Evolutionary conservation across 2,113 vertebrate genomes (phyloP).

Genomic region (Cyphomyrus discorhynchus): DNA sequence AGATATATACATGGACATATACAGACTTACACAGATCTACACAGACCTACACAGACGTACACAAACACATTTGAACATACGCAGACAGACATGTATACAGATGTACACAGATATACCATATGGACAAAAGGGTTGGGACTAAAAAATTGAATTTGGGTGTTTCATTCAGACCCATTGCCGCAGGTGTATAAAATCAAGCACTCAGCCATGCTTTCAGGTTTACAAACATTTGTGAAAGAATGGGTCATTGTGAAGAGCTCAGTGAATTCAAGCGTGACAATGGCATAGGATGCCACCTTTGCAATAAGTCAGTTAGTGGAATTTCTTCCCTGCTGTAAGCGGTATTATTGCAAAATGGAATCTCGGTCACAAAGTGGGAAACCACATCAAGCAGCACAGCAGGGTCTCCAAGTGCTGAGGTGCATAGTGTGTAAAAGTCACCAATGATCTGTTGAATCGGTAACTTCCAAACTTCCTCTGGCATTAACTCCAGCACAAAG

Average conservation of each 20-base stretch:
- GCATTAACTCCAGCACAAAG: neutral
- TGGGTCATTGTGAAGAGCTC: neutral
- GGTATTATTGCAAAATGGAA: neutral
- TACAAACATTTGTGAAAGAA: neutral
- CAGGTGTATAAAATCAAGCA: neutral
- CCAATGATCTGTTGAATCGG: neutral
- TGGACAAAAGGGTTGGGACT: neutral
- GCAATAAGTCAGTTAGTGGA: neutral
- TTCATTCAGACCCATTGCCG: neutral
- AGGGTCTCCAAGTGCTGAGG: neutral
- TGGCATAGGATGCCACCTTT: neutral
- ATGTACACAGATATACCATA: neutral
- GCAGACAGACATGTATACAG: neutral
- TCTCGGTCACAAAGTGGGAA: neutral
- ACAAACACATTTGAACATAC: slow-evolving; percentile 3
- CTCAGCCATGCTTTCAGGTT: neutral
- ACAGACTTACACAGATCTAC: neutral
- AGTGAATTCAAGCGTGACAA: neutral
- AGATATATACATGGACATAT: neutral
- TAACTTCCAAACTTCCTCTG: neutral
- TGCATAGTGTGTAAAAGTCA: neutral
- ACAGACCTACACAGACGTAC: neutral
- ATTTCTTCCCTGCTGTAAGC: neutral
- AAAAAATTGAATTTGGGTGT: neutral
- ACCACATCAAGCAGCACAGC: neutral